A percentile compares a stretch with the other conserved stretches of the same genome.
Evolutionary conservation across 2,797 vertebrate species (phyloP).

Genomic region (Micromesistius poutassou): DNA sequence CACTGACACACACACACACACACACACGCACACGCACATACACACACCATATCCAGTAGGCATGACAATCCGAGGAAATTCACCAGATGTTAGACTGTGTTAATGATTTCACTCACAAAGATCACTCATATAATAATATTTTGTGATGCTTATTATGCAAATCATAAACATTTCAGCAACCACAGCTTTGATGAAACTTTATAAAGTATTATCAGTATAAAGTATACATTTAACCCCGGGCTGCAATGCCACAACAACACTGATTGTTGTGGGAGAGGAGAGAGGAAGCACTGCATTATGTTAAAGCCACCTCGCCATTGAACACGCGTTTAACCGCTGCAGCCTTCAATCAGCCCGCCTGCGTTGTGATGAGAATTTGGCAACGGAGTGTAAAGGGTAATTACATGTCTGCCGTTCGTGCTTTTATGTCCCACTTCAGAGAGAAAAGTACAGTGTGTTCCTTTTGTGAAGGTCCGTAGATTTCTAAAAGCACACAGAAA

Average conservation of each 20-base stretch:
- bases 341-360: neutral
- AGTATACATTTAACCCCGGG: neutral
- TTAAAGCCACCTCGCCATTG: neutral
- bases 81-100: no score
- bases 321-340: neutral
- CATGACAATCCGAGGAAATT: neutral
- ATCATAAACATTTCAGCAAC: neutral
- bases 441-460: conserved; percentile 19
- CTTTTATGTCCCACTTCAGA: conserved; percentile 31
- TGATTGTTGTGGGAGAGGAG: neutral
- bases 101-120: no score
- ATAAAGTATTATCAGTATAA: neutral
- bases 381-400: conserved; percentile 20
- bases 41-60: neutral
- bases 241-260: neutral
- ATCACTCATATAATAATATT: neutral
- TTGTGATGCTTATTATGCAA: neutral
- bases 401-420: conserved; percentile 34
- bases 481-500: conserved; percentile 26
- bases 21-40: neutral
- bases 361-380: neutral
- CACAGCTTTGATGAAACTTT: neutral
- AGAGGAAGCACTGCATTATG: neutral
- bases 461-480: conserved; percentile 23
- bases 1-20: neutral